A percentile compares a stretch with the other conserved stretches of the same genome.
Conservation (phyloP, 2,888 invertebrate species). For the Leptothorax acervorum region DNA sequence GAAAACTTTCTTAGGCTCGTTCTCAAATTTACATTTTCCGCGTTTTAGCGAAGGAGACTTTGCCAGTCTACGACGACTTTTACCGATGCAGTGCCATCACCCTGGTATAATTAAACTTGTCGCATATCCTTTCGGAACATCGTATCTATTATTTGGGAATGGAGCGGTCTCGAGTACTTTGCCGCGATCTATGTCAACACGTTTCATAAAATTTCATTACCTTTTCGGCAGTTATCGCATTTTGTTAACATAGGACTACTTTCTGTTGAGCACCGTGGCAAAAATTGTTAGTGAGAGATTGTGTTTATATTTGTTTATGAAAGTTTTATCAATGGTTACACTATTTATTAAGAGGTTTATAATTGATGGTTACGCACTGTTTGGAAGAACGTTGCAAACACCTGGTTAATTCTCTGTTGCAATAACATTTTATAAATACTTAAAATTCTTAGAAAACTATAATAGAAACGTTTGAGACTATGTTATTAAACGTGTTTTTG, state of each 20-base stretch:
- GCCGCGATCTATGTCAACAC: conserved; percentile 27
- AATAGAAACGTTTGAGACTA: too few relatives aligned
- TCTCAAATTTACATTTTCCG: conserved; percentile 55
- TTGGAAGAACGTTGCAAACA: too few relatives aligned
- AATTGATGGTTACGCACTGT: too few relatives aligned
- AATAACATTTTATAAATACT: too few relatives aligned
- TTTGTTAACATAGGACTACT: conserved; percentile 42
- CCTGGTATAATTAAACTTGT: conserved; percentile 52
- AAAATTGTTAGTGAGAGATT: too few relatives aligned
- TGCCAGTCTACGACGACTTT: conserved; percentile 42
- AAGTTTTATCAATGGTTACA: too few relatives aligned
- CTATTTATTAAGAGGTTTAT: too few relatives aligned
- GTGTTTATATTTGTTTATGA: too few relatives aligned
- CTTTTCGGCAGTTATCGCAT: conserved; percentile 14
- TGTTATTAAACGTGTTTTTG: too few relatives aligned
- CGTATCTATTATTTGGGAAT: conserved; percentile 27
- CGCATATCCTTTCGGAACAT: conserved; percentile 41
- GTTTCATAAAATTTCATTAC: conserved; percentile 51
- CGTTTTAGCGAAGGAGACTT: conserved; percentile 29
- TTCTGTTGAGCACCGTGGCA: conserved; percentile 22
- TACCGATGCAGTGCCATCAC: conserved; percentile 39
- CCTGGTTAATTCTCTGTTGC: too few relatives aligned
- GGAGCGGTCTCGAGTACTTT: neutral
- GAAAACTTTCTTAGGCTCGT: conserved; percentile 53
- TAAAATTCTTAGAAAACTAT: too few relatives aligned